Percentiles rank a stretch among this genome's conserved stretches.
These are phyloP conservation scores for Squalus acanthias DNA, from an alignment of 2,797 vertebrate genomes.

Conservation along the genomic window DNA sequence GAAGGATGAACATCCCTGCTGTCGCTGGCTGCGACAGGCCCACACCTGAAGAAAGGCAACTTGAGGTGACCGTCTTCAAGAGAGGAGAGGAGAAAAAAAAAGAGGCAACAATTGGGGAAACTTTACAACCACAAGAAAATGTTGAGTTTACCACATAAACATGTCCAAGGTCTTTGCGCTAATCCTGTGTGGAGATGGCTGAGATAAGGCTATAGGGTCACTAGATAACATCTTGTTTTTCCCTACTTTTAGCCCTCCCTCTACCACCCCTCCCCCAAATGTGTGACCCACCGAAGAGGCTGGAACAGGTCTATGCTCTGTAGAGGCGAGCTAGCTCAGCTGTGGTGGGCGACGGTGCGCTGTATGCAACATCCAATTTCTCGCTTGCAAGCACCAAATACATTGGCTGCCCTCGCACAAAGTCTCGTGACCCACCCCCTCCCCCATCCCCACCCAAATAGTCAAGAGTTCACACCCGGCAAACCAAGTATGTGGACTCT, in stretches of 20 bases:
- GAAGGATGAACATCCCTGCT: neutral
- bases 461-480: neutral
- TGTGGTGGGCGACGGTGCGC: too few species aligned
- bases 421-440: neutral
- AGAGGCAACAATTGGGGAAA: neutral
- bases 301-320: too few species aligned
- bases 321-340: too few species aligned
- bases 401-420: neutral
- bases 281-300: too few species aligned
- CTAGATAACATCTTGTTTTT: neutral
- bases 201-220: neutral
- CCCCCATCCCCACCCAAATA: neutral
- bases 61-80: neutral
- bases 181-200: neutral
- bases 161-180: neutral
- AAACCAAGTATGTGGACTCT: neutral
- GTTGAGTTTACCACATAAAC: neutral
- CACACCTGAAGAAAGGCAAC: neutral
- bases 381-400: neutral
- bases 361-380: neutral
- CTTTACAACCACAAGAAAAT: neutral
- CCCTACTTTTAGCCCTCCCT: neutral
- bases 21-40: too few species aligned
- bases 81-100: neutral
- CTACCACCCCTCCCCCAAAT: neutral